A percentile compares a stretch with the other conserved stretches of the same genome.
These are phyloP conservation scores for Corythaeola cristata DNA, from an alignment of 2,113 vertebrate species.

Conservation along the genomic window DNA sequence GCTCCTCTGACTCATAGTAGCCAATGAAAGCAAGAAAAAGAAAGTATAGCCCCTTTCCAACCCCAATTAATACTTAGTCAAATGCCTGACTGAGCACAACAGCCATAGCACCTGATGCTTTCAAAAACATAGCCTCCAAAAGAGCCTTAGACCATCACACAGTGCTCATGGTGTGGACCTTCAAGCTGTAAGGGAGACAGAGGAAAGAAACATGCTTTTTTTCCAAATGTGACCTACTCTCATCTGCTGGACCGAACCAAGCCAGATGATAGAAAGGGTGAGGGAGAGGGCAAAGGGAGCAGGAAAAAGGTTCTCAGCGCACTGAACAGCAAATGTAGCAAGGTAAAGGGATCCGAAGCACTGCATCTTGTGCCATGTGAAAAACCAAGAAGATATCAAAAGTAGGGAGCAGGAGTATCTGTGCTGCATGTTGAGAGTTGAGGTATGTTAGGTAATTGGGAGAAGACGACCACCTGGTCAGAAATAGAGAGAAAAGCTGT, in stretches of 20 bases:
- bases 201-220: neutral
- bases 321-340: neutral
- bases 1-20: neutral
- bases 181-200: neutral
- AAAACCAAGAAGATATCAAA: neutral
- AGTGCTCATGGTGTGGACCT: neutral
- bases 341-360: accelerated
- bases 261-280: neutral
- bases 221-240: neutral
- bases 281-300: neutral
- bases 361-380: neutral
- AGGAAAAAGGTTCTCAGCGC: neutral
- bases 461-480: neutral
- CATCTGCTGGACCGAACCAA: neutral
- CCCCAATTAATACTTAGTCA: neutral
- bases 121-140: neutral
- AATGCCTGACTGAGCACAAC: neutral
- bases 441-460: neutral
- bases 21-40: neutral
- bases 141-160: neutral
- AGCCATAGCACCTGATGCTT: neutral
- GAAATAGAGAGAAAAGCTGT: neutral
- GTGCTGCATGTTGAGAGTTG: neutral
- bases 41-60: neutral
- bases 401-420: neutral